phyloP scores from a whole-genome alignment of 2,113 vertebrate species.

The Spilogale gracilis region DNA sequence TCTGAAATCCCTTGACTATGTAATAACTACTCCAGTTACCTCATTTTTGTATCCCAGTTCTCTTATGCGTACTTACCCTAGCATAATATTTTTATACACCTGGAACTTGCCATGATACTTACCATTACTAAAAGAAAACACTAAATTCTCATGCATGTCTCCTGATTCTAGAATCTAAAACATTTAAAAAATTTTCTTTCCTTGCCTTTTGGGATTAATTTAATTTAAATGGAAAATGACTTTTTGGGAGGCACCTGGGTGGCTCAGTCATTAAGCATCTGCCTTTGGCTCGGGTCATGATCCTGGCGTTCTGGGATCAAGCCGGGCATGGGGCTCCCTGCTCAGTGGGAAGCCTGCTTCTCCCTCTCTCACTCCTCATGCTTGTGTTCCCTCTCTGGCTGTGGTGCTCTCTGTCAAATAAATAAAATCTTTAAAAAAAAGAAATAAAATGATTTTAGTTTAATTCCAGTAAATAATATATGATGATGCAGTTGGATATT shows the following conservation, averaged over 20 bases:
- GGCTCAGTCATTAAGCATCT: no score
- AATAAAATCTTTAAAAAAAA: no score
- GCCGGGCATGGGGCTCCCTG: no score
- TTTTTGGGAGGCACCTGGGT: background rate
- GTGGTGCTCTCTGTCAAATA: no score
- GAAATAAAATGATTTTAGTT: background rate
- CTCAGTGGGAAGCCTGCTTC: no score
- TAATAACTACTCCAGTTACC: background rate
- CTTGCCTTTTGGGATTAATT: background rate
- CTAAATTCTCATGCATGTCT: background rate
- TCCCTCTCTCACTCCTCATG: no score
- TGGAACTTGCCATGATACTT: background rate
- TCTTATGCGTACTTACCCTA: background rate
- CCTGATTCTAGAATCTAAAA: constrained; percentile 32
- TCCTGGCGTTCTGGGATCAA: no score
- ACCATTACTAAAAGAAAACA: background rate
- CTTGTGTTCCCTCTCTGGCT: no score
- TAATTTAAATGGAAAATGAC: constrained; percentile 20
- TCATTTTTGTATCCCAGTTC: background rate
- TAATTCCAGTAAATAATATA: background rate
- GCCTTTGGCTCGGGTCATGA: no score
- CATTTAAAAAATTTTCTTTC: background rate
- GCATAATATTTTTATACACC: background rate
- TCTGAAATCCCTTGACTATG: background rate
- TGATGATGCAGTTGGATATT: background rate